A percentile compares a stretch with the other conserved stretches of the same genome.
phyloP scores from a whole-genome alignment of 1,140 invertebrate species.

The Fopius arisanus region DNA sequence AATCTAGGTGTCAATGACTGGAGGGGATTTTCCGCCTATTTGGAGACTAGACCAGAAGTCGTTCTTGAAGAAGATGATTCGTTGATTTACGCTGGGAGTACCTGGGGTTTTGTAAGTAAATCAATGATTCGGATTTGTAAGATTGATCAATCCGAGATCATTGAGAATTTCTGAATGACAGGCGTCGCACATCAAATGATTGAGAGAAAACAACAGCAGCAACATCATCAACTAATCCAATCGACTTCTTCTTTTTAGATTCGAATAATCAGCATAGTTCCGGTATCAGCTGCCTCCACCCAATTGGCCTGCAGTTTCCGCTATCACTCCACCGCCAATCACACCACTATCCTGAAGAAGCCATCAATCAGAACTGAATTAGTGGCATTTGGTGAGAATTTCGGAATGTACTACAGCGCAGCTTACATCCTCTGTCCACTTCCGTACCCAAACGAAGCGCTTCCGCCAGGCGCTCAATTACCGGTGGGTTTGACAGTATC shows the following conservation, averaged over 20 bases:
- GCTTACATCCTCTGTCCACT: conserved; percentile 38
- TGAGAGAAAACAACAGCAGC: no score
- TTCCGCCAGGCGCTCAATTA: not conserved
- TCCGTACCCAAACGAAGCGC: conserved; percentile 9
- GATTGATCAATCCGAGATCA: not conserved
- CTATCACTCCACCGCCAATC: not conserved
- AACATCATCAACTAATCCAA: not conserved
- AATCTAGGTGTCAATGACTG: conserved; percentile 14
- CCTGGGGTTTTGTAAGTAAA: conserved; percentile 38
- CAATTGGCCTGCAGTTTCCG: conserved; percentile 31
- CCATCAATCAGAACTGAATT: conserved; percentile 20
- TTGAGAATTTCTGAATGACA: not conserved
- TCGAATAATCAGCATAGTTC: conserved; percentile 33
- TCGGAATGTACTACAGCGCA: conserved; percentile 36
- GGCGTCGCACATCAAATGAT: not conserved
- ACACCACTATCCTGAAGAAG: not conserved
- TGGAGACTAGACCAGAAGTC: conserved; percentile 37
- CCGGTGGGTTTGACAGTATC: conserved; percentile 28
- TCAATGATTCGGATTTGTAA: not conserved
- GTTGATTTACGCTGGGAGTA: conserved; percentile 2
- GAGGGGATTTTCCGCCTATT: conserved; percentile 37
- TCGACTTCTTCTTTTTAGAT: conserved; percentile 23
- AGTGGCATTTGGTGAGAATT: conserved; percentile 36
- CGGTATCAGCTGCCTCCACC: not conserved
- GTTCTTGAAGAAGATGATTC: conserved; percentile 33